Conservation (phyloP, 2,888 invertebrate genomes). For the Dynastes grantii region DNA sequence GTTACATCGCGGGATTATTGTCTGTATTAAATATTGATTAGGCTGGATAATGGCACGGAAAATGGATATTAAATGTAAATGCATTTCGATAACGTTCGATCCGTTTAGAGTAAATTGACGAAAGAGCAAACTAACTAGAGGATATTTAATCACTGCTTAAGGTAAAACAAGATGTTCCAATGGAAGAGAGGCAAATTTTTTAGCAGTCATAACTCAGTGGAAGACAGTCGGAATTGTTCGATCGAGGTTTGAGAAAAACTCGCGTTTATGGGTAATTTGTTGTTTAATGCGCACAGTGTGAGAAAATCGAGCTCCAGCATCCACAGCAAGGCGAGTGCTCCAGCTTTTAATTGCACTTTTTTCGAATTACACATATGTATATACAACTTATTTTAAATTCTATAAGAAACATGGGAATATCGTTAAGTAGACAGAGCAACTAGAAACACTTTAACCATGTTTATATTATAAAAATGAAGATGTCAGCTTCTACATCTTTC, state of each 20-base stretch:
- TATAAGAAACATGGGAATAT: too few relatives aligned
- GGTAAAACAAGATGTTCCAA: constrained; percentile 38
- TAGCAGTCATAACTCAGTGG: constrained; percentile 33
- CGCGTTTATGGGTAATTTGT: constrained; percentile 28
- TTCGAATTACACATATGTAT: too few relatives aligned
- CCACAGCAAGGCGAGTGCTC: background rate
- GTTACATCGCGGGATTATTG: constrained; percentile 39
- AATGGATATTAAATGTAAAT: constrained; percentile 48
- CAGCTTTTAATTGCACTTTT: constrained; percentile 25
- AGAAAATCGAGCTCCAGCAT: constrained; percentile 26
- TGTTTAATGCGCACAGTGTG: constrained; percentile 28
- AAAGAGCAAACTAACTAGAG: constrained; percentile 33
- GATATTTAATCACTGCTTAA: constrained; percentile 43
- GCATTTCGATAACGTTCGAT: constrained; percentile 42
- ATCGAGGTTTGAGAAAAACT: constrained; percentile 31
- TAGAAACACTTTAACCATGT: too few relatives aligned
- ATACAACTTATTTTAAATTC: too few relatives aligned
- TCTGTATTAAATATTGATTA: constrained; percentile 47
- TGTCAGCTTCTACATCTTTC: too few relatives aligned
- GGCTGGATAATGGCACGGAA: constrained; percentile 40
- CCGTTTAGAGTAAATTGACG: constrained; percentile 45
- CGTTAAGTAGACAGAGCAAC: too few relatives aligned
- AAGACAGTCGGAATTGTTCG: constrained; percentile 30
- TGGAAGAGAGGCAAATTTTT: constrained; percentile 33
- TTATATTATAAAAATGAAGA: too few relatives aligned